Conservation (phyloP, 2,113 vertebrate genomes). For the Mionectes macconnelli region DNA sequence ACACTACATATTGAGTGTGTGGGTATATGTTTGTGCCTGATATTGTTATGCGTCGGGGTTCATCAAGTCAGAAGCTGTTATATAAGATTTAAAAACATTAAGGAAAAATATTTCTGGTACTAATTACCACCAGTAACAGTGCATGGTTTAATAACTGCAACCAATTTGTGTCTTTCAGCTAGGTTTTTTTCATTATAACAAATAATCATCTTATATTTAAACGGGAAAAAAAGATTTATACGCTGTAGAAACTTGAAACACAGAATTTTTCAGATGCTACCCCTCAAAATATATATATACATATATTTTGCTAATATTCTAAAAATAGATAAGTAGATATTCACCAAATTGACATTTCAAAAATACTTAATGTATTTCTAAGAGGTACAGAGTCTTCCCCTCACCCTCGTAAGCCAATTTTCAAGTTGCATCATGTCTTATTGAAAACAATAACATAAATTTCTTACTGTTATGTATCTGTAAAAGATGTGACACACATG, state of each 20-base stretch:
- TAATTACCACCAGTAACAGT: slow-evolving; percentile 18
- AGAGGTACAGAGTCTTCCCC: background rate
- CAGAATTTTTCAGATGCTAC: background rate
- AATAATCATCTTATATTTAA: background rate
- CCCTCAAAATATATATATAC: background rate
- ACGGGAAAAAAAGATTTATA: background rate
- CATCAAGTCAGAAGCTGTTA: background rate
- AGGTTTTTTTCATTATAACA: background rate
- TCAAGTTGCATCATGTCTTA: background rate
- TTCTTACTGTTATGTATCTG: background rate
- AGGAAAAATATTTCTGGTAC: background rate
- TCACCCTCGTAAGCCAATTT: accelerated
- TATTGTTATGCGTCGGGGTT: background rate
- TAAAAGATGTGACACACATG: background rate
- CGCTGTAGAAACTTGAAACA: background rate
- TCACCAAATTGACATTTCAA: background rate
- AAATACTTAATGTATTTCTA: background rate
- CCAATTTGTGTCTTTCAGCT: background rate
- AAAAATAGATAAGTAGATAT: background rate
- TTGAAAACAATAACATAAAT: background rate
- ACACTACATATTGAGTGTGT: background rate
- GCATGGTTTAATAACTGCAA: slow-evolving; percentile 6
- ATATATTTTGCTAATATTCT: background rate
- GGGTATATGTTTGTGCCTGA: background rate
- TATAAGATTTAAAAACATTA: background rate